Base-by-base conservation (phyloP, 1,140 invertebrate species). In the Tetramorium parvispinum region DNA sequence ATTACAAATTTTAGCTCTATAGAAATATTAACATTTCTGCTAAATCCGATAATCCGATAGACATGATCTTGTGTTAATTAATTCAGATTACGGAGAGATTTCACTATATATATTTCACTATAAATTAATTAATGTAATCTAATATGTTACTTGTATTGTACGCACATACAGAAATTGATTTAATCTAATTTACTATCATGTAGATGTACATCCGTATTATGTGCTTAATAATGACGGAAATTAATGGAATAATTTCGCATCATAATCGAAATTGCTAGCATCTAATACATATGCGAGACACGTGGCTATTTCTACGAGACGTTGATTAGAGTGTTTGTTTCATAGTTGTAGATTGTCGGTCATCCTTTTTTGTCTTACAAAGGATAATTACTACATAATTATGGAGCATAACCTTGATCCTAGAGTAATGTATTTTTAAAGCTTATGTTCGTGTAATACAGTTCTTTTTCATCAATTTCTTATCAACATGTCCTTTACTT, bases 121-220 rank as follows among this genome's bases (percentile, higher is more conserved):
- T 59, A 16, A 76, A 76, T 24, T 76, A 59, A 76, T 59, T 63
- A 63, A 63, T 63, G n/a, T n/a, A 65, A 61, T 59, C 37, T 76
- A 57, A 76, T 55, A 40, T 43, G 40, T 16, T 57, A 51, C 18
- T 10, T 70, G 40, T 27, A 68, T 68, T 46, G 49, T 27, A 55
- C 6, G 18, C 27, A 55, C 5, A 55, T 13, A 27, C 7, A 27
- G 21, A 27, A 57, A 59, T 24, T 51, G 4, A 71, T 27, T 24
- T 51, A 11, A 27, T 68, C 1, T 27, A 27, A 71, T 51, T 27
- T 27, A 70, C 7, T 40, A 21, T 1, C 3, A 6, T 18, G n/a
- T n/a, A 70, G 3, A 11, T 10, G 18, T 13, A 16, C 7, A 13
- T 5, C 10, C 11, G 3, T 16, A 37, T 37, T 24, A 21, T 11